Conservation (phyloP, 1,140 invertebrate species). For the Gryllus bimaculatus region DNA sequence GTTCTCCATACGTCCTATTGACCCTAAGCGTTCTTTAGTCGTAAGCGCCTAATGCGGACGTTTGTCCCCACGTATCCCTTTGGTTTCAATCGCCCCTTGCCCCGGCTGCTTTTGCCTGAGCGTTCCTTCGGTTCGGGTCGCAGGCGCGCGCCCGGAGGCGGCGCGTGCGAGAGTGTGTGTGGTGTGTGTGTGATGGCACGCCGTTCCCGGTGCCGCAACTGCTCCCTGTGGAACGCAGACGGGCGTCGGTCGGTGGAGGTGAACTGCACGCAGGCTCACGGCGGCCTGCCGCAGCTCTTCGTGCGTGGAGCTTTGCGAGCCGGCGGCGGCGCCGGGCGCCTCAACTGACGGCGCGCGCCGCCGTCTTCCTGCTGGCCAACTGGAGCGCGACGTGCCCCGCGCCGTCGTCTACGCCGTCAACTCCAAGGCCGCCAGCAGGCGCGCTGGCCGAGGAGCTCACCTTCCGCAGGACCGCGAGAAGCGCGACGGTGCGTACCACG, state of each 20-base stretch:
- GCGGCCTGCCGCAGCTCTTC: slow-evolving; percentile 72
- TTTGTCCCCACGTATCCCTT: no score
- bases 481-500: slow-evolving; percentile 54
- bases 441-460: slow-evolving; percentile 62
- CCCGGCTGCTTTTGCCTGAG: no score
- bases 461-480: slow-evolving; percentile 69
- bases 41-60: no score
- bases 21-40: no score
- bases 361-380: slow-evolving; percentile 56
- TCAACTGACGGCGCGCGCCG: slow-evolving; percentile 53
- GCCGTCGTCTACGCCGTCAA: slow-evolving; percentile 67
- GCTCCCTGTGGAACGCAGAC: slow-evolving; percentile 64
- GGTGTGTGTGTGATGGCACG: slow-evolving; percentile 41
- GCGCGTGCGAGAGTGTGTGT: no score
- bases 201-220: slow-evolving; percentile 66
- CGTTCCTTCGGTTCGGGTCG: no score
- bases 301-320: slow-evolving; percentile 63
- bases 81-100: no score
- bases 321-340: slow-evolving; percentile 42
- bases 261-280: slow-evolving; percentile 67
- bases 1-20: no score
- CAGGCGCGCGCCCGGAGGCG: no score
- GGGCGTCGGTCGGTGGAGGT: slow-evolving; percentile 62
- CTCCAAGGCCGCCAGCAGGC: slow-evolving; percentile 59
- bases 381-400: slow-evolving; percentile 62